Base-by-base conservation (phyloP, 2,797 vertebrate genomes). In the Bradypus variegatus region DNA sequence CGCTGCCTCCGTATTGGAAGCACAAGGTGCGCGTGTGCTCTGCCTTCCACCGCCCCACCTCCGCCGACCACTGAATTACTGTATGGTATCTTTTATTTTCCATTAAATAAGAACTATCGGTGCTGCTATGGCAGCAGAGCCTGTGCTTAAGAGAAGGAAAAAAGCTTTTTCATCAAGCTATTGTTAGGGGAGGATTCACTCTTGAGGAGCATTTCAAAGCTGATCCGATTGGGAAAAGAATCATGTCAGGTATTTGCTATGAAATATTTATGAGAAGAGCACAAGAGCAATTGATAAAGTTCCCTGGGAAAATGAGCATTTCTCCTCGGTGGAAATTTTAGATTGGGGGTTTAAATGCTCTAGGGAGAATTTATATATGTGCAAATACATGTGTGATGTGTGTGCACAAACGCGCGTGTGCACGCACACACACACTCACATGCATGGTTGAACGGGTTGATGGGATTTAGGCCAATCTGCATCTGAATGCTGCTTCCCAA, bases 401-500 rank as follows among this genome's bases (percentile, higher is more conserved):
- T 81, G 80, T 55, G 86, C 93, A 84, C 88, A 50, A 41, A 73
- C 7, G 31, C 33, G 45, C 5, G 19, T 25, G 58, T 21, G 2
- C 27, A 5, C 62, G 88, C 95, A 94, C 88, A 85, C 70, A 86
- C 96, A 95, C 95, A 92, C 96, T 94, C 25, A 7, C 90, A 73
- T 70, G 29, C 92, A 97, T 36, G 97, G 97, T 96, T 97, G 97
- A 97, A 96, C 87, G 95, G 94, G 92, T 97, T 98, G 98, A 98
- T 97, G 96, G 98, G 98, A 98, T 98, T 98, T 98, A 98, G 96
- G 94, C 91, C 97, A 97, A 99, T 99, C 98, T 99, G 98, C 98
- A 98, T 99, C 97, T 98, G 98, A 99, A 99, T 98, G 93, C 97
- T 90, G 94, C 95, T 96, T 96, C 96, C 97, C 97, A 96, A 98